phyloP scores from a whole-genome alignment of 64 coral and sea anemone genomes.

The Porites lutea region DNA sequence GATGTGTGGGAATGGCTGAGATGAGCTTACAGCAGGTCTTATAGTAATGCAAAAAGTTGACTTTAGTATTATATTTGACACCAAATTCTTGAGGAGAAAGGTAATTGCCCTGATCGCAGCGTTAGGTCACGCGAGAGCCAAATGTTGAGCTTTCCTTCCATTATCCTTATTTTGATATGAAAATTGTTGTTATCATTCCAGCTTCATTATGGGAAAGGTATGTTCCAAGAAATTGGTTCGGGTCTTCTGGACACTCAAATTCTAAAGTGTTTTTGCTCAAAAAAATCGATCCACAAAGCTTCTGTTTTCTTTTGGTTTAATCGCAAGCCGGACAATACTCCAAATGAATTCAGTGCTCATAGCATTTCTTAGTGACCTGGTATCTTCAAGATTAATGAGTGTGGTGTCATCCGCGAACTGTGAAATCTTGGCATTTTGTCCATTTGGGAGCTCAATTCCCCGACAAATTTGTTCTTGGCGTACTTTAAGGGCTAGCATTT shows the following conservation, averaged over 20 bases:
- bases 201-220: background rate
- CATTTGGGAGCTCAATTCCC: background rate
- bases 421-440: no score
- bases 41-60: no score
- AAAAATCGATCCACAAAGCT: background rate
- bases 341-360: background rate
- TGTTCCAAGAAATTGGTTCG: background rate
- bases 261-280: background rate
- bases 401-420: background rate
- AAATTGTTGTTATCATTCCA: background rate
- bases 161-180: background rate
- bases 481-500: slow-evolving; percentile 33
- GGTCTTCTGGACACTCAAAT: background rate
- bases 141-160: background rate
- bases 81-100: no score
- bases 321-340: background rate
- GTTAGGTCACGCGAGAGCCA: background rate
- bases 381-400: background rate
- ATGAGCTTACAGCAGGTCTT: no score
- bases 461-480: background rate
- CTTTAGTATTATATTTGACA: no score
- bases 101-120: background rate
- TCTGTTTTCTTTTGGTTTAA: background rate
- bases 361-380: background rate
- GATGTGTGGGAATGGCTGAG: no score